phyloP scores from a whole-genome alignment of 2,888 invertebrate genomes.

The Zootermopsis nevadensis region DNA sequence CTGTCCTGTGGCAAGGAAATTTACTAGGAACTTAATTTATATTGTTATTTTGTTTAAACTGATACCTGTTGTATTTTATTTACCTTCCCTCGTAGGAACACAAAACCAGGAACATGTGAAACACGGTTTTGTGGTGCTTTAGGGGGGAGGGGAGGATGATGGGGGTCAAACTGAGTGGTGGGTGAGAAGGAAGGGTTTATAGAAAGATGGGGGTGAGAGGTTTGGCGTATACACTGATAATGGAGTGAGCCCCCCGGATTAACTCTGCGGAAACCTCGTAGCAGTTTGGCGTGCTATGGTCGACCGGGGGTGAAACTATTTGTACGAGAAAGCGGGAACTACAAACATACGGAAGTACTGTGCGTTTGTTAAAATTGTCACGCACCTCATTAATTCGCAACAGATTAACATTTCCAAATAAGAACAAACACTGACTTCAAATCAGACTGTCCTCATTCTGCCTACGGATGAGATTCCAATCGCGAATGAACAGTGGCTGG shows the following conservation, averaged over 20 bases:
- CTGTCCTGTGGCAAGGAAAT: too few species aligned
- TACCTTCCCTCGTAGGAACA: background rate
- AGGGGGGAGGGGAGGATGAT: background rate
- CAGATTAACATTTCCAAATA: conserved; percentile 25
- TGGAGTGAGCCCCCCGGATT: conserved; percentile 8
- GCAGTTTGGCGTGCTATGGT: conserved; percentile 22
- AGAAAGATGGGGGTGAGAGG: background rate
- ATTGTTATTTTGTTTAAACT: background rate
- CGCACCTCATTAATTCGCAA: conserved; percentile 23
- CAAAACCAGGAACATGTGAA: conserved; percentile 9
- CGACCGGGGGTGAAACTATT: background rate
- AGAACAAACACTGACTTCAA: background rate
- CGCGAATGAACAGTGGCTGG: background rate
- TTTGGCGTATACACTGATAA: conserved; percentile 20
- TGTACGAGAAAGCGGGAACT: background rate
- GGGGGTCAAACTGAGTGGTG: background rate
- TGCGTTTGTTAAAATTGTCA: conserved; percentile 18
- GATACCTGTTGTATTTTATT: conserved; percentile 21
- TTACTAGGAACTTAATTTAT: too few species aligned
- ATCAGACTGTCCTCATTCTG: background rate
- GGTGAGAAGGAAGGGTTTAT: background rate
- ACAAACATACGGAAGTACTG: background rate
- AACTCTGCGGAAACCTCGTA: conserved; percentile 14
- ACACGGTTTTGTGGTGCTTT: conserved; percentile 9
- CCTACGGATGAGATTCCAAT: background rate